Evolutionary conservation across 2,888 invertebrate species (phyloP).

Genomic region (Drosophila ochracea): DNA sequence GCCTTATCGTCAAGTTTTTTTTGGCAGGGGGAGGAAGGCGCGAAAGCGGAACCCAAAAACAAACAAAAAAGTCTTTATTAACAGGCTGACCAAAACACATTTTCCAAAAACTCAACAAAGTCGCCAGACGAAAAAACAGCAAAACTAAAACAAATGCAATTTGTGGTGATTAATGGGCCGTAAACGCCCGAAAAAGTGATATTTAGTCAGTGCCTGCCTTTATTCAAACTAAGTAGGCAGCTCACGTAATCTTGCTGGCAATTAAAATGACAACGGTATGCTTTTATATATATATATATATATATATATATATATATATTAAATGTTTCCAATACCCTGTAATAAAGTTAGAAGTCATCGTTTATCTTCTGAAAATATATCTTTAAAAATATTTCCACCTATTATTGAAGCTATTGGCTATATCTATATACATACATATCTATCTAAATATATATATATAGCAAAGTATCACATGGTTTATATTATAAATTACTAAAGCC

Average conservation of each 20-base stretch:
- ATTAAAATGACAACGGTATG: constrained; percentile 1
- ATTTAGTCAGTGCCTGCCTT: background rate
- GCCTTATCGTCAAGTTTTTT: background rate
- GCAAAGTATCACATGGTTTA: background rate
- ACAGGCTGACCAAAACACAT: constrained; percentile 18
- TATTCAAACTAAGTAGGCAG: constrained; percentile 2
- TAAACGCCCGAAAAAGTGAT: constrained; percentile 3
- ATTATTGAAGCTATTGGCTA: background rate
- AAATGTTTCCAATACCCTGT: background rate
- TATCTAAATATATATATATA: background rate
- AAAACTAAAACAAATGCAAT: constrained; percentile 16
- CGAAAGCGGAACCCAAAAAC: constrained; percentile 18
- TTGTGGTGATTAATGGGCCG: constrained; percentile 22
- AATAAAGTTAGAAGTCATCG: background rate
- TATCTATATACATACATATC: background rate
- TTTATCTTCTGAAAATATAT: background rate
- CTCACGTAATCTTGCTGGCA: constrained; percentile 1
- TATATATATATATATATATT: background rate
- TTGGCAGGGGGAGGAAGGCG: background rate
- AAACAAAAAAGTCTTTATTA: constrained; percentile 20
- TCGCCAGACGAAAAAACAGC: background rate
- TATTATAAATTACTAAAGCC: background rate
- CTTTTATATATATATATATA: background rate
- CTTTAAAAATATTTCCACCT: background rate
- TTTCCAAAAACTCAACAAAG: background rate